Base-by-base conservation (phyloP, 2,888 invertebrate species). In the Parnassius glacialis region DNA sequence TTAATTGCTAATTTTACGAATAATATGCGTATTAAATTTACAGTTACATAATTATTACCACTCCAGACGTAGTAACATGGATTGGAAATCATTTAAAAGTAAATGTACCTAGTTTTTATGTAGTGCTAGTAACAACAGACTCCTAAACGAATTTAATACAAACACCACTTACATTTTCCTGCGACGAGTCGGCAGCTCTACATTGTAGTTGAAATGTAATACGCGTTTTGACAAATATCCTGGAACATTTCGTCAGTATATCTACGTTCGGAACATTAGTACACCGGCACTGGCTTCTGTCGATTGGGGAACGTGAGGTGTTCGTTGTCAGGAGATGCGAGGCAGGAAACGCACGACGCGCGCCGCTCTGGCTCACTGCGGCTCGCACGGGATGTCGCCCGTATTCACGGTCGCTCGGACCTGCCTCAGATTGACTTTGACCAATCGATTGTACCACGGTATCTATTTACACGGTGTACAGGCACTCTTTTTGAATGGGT, bases 351-450 rank as follows among this genome's bases (percentile, higher is more conserved):
- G 64, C 64, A 65, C 67, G 64, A 75, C 75, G 77, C 84, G 87
- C 84, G 78, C 80, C 77, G 79, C 84, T 80, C 78, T 73, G 74
- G 76, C 74, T 80, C 83, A 84, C 84, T 84, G 48, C 48, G 84
- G 79, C 74, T 73, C 67, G 74, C 70, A 75, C 81, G 79, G 83
- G 83, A 80, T 74, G 77, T 74, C 66, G 61, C 68, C 65, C 76
- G 79, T 79, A 86, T 89, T 90, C 90, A 91, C 90, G 91, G 90
- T 87, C 90, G 87, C 79, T 67, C 76, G 84, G 85, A 87, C 85
- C 85, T 83, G 83, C 74, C 79, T 77, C 83, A 80, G 77, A 86
- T 89, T 87, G 83, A 87, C 84, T 88, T 77, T 84, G 84, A 82
- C 87, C 87, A 87, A 89, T 89, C 87, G 90, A 88, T 76, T 79